These are phyloP conservation scores for Beroe ovata DNA, from an alignment of 37 sponge, comb jelly and placozoan genomes.

Conservation along the genomic window DNA sequence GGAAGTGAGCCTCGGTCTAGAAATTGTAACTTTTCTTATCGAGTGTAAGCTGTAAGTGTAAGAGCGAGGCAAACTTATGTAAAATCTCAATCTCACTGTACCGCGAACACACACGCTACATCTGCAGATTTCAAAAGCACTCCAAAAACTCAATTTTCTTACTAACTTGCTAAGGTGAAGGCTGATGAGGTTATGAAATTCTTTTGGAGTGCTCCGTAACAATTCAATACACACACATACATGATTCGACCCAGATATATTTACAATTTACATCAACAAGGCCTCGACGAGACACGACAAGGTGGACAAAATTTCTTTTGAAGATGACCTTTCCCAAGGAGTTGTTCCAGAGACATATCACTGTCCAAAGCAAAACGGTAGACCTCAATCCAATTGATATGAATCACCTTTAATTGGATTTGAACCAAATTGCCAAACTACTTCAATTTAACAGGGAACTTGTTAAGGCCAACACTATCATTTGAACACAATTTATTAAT, in stretches of 20 bases:
- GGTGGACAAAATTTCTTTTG: too few relatives aligned
- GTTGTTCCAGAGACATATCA: not conserved
- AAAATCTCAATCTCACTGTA: not conserved
- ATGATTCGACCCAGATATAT: conserved; percentile 40
- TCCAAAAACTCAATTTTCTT: not conserved
- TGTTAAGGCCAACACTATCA: too few relatives aligned
- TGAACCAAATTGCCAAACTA: not conserved
- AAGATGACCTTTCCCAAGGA: not conserved
- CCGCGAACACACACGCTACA: not conserved
- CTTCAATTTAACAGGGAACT: not conserved
- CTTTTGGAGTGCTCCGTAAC: not conserved
- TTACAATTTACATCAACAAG: conserved; percentile 62
- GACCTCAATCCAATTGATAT: not conserved
- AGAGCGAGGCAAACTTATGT: not conserved
- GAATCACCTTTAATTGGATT: too few relatives aligned
- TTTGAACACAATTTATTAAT: too few relatives aligned
- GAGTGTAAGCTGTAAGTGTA: not conserved
- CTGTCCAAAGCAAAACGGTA: not conserved
- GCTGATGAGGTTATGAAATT: not conserved
- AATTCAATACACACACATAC: not conserved
- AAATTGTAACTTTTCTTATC: not conserved
- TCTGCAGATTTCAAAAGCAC: not conserved
- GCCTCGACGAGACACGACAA: too few relatives aligned
- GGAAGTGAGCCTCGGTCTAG: not conserved
- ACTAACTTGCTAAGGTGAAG: not conserved